Percentiles rank a stretch among this genome's conserved stretches.
phyloP scores from a whole-genome alignment of 1,140 invertebrate species.

The Ruditapes philippinarum region DNA sequence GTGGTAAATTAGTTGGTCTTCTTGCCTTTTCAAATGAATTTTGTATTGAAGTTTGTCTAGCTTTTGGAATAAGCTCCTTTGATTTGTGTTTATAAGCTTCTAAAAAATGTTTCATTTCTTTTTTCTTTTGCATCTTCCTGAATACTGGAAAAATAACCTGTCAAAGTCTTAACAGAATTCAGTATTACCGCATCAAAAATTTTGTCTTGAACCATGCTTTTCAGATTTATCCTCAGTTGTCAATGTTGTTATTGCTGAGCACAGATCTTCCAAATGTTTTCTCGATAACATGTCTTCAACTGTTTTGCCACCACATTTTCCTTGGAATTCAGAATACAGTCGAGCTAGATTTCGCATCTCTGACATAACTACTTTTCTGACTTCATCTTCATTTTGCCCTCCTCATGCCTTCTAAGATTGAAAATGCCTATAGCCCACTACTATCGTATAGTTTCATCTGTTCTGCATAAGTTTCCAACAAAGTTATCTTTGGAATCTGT shows the following conservation, averaged over 20 bases:
- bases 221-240: background rate
- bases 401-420: conserved; percentile 38
- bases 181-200: background rate
- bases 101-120: background rate
- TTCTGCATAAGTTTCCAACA: conserved; percentile 54
- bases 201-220: background rate
- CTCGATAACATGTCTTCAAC: conserved; percentile 5
- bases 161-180: background rate
- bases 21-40: background rate
- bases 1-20: background rate
- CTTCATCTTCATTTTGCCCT: conserved; percentile 34
- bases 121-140: background rate
- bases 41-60: background rate
- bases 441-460: conserved; percentile 37
- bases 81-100: background rate
- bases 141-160: background rate
- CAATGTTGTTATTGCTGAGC: background rate
- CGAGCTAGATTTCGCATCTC: conserved; percentile 50
- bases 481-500: conserved; percentile 60
- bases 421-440: conserved; percentile 52
- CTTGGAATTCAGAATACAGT: background rate
- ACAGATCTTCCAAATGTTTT: background rate
- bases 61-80: background rate
- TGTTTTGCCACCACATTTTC: background rate
- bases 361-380: conserved; percentile 35